These are phyloP conservation scores for Tenthredo amoena DNA, from an alignment of 2,888 invertebrate genomes.

Conservation along the genomic window DNA sequence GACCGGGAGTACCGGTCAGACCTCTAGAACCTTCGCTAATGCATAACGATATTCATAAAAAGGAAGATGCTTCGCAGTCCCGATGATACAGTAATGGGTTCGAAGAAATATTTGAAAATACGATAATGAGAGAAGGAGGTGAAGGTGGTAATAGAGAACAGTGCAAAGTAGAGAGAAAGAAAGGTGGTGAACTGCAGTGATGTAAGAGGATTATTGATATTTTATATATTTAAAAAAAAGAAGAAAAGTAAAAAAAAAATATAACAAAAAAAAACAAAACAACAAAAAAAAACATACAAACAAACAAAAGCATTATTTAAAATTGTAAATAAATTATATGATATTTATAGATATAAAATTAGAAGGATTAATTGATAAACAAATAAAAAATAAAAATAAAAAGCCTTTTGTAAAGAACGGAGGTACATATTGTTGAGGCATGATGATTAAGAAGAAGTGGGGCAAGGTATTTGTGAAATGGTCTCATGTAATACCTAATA, in stretches of 20 bases:
- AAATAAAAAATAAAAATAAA: neutral
- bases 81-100: conserved; percentile 78
- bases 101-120: conserved; percentile 60
- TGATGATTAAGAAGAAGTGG: neutral
- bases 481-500: conserved; percentile 48
- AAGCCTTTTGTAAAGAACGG: conserved; percentile 55
- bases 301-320: conserved; percentile 60
- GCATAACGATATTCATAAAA: conserved; percentile 79
- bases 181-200: conserved; percentile 56
- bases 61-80: conserved; percentile 81
- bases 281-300: neutral
- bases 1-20: conserved; percentile 75
- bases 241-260: conserved; percentile 8
- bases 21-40: conserved; percentile 71
- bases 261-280: neutral
- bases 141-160: conserved; percentile 44
- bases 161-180: conserved; percentile 48
- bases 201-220: conserved; percentile 59
- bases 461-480: conserved; percentile 53
- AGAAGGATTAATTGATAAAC: conserved; percentile 53
- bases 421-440: conserved; percentile 46
- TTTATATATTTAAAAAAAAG: conserved; percentile 59
- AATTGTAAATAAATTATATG: conserved; percentile 75
- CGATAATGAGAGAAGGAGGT: conserved; percentile 52
- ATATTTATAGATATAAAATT: conserved; percentile 73